phyloP scores from a whole-genome alignment of 2,797 vertebrate species.

The Spea hammondii region DNA sequence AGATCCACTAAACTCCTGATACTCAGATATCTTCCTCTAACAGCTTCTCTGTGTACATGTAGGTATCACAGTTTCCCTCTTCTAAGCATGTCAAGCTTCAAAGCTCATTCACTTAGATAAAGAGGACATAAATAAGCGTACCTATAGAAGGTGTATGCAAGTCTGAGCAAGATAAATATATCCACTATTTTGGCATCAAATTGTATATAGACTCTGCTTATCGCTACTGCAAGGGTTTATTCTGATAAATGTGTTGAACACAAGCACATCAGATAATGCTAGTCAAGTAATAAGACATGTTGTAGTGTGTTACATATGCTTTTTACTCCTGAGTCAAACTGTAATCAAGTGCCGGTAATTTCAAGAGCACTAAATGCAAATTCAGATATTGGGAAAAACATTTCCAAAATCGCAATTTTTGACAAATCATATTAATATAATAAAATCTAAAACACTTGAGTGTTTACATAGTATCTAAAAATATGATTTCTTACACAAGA shows the following conservation, averaged over 20 bases:
- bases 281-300: constrained; percentile 25
- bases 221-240: constrained; percentile 31
- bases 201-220: constrained; percentile 31
- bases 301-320: background rate
- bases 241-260: constrained; percentile 28
- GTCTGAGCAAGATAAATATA: constrained; percentile 33
- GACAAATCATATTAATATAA: background rate
- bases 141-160: constrained; percentile 17
- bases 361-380: constrained; percentile 6
- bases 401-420: background rate
- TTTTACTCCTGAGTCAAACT: constrained; percentile 8
- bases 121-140: background rate
- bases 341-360: background rate
- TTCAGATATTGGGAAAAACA: background rate
- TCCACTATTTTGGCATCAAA: constrained; percentile 9
- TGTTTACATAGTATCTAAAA: too few species aligned
- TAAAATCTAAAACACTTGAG: background rate
- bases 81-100: constrained; percentile 9
- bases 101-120: constrained; percentile 15
- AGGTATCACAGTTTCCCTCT: background rate
- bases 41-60: background rate
- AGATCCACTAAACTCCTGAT: background rate
- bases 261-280: constrained; percentile 17
- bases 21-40: constrained; percentile 5
- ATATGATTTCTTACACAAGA: too few species aligned